Conservation (phyloP, 1,140 invertebrate species). For the Drosophila pachea region DNA sequence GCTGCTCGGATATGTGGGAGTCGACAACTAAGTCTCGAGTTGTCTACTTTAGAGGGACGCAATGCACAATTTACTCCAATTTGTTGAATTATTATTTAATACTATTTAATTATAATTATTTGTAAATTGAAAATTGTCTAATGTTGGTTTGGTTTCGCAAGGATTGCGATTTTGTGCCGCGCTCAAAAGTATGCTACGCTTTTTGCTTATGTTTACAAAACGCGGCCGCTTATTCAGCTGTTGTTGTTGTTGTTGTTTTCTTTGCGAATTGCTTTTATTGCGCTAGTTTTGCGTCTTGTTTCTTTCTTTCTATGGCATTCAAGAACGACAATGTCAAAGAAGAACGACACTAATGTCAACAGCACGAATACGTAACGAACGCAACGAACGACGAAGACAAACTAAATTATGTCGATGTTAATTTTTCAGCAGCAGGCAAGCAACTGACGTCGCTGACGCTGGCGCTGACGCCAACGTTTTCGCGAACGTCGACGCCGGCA, state of each 20-base stretch:
- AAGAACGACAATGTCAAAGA: conserved; percentile 21
- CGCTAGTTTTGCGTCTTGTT: conserved; percentile 19
- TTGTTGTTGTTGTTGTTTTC: conserved; percentile 7
- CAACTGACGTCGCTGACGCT: conserved; percentile 49
- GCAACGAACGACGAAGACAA: conserved; percentile 73
- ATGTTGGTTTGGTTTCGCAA: background rate
- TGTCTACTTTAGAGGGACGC: conserved; percentile 24
- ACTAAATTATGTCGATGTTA: conserved; percentile 75
- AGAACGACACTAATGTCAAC: conserved; percentile 35
- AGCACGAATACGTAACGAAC: conserved; percentile 63
- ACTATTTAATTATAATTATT: too few species aligned
- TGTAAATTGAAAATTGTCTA: conserved; percentile 1
- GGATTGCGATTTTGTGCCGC: conserved; percentile 6
- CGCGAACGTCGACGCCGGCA: conserved; percentile 33
- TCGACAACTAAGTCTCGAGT: conserved; percentile 11
- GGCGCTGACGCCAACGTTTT: conserved; percentile 11
- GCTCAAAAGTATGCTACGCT: conserved; percentile 41
- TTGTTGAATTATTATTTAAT: conserved; percentile 5
- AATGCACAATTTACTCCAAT: conserved; percentile 9
- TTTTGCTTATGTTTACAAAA: conserved; percentile 32
- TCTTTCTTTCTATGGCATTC: conserved; percentile 8
- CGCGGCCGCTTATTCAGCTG: conserved; percentile 12
- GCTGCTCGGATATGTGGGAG: conserved; percentile 42
- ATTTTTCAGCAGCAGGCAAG: conserved; percentile 70
- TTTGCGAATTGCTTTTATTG: conserved; percentile 21